Evolutionary conservation across 2,113 vertebrate species (phyloP).

Genomic region (Rhabdomys dilectus): DNA sequence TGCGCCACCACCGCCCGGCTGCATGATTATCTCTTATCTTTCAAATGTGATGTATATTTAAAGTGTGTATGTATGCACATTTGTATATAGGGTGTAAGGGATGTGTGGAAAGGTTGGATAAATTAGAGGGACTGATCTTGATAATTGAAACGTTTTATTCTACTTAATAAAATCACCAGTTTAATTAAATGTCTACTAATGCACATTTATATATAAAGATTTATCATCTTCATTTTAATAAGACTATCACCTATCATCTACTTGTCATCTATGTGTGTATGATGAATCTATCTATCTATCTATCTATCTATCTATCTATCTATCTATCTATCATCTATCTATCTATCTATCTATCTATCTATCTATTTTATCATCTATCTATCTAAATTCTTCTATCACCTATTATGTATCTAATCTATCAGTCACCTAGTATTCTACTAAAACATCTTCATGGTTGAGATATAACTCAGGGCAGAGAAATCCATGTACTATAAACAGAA

Average conservation of each 20-base stretch:
- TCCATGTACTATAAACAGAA: background rate
- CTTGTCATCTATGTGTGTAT: background rate
- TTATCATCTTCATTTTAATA: background rate
- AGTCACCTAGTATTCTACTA: background rate
- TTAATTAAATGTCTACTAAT: background rate
- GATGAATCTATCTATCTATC: background rate
- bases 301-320: background rate
- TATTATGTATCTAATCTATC: background rate
- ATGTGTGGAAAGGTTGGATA: background rate
- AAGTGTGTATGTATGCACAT: background rate
- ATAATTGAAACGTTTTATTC: background rate
- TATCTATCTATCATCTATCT: background rate
- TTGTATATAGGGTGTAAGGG: background rate
- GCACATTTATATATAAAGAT: background rate
- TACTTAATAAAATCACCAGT: background rate
- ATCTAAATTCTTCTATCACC: background rate
- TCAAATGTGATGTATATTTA: background rate
- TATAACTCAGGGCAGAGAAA: background rate
- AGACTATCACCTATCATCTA: background rate
- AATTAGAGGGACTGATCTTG: background rate
- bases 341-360: background rate
- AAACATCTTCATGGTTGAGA: background rate
- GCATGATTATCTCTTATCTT: background rate
- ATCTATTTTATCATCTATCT: too few species aligned
- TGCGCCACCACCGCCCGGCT: too few species aligned